A percentile compares a stretch with the other conserved stretches of the same genome.
Conservation (phyloP, 2,888 invertebrate genomes). For the Tachina grossa region DNA sequence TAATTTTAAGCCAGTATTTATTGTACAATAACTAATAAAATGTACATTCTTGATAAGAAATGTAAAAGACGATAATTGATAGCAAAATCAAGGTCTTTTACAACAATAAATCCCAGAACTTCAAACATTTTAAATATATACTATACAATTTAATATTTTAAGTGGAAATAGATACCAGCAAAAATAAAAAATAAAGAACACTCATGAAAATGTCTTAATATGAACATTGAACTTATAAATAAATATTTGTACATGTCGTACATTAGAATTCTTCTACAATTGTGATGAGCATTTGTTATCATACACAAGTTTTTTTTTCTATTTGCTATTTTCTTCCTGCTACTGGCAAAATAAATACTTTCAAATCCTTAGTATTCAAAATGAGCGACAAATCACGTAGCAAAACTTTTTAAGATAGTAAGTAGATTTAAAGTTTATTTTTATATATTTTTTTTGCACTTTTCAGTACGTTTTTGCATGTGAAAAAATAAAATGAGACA, state of each 20-base stretch:
- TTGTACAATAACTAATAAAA: no score
- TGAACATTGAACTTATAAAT: conserved; percentile 73
- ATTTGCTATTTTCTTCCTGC: not conserved
- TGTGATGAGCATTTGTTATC: conserved; percentile 7
- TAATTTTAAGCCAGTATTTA: no score
- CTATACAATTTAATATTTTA: not conserved
- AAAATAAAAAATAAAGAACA: not conserved
- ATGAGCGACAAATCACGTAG: conserved; percentile 79
- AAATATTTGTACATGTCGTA: conserved; percentile 11
- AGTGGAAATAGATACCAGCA: conserved; percentile 25
- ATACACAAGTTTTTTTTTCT: not conserved
- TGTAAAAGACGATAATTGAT: not conserved
- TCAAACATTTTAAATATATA: not conserved
- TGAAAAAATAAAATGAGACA: conserved; percentile 21
- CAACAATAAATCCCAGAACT: not conserved
- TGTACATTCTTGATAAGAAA: no score
- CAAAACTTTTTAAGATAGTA: conserved; percentile 77
- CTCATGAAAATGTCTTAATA: conserved; percentile 52
- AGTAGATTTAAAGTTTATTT: conserved; percentile 77
- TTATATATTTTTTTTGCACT: conserved; percentile 30
- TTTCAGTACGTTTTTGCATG: conserved; percentile 37
- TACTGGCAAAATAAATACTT: conserved; percentile 73
- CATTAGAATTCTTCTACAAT: not conserved
- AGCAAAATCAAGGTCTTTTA: not conserved
- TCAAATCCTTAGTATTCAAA: conserved; percentile 64